Evolutionary conservation across 2,888 invertebrate species (phyloP).

Genomic region (Eupithecia abbreviata): DNA sequence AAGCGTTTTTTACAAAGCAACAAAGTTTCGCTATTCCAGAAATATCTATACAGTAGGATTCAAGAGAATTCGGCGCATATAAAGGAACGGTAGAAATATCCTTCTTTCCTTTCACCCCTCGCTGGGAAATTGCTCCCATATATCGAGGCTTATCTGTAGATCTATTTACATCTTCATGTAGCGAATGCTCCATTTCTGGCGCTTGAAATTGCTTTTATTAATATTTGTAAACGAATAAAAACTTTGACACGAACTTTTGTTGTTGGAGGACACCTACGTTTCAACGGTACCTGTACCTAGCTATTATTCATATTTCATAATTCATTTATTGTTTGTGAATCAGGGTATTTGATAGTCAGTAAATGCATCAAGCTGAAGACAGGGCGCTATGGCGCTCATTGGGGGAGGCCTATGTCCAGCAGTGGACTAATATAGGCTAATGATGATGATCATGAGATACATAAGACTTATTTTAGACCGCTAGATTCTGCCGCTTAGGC

Average conservation of each 20-base stretch:
- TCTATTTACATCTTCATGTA: slow-evolving; percentile 72
- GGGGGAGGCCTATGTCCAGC: too few species aligned
- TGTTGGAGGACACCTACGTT: not conserved
- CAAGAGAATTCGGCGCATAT: slow-evolving; percentile 62
- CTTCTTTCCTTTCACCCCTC: slow-evolving; percentile 71
- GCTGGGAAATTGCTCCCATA: slow-evolving; percentile 76
- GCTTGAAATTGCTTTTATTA: slow-evolving; percentile 17
- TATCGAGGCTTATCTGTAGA: slow-evolving; percentile 75
- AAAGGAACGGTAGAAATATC: slow-evolving; percentile 62
- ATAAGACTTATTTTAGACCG: too few species aligned
- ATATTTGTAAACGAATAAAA: not conserved
- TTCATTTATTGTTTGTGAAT: too few species aligned
- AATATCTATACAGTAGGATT: slow-evolving; percentile 8
- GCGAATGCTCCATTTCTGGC: slow-evolving; percentile 57
- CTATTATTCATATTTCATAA: not conserved
- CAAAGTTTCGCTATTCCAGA: not conserved
- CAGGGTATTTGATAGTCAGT: too few species aligned
- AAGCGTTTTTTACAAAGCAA: not conserved
- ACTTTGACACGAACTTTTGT: not conserved
- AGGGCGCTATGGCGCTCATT: too few species aligned
- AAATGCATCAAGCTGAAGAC: too few species aligned
- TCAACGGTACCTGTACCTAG: not conserved
- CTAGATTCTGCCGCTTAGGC: too few species aligned
- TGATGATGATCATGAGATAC: too few species aligned
- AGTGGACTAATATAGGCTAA: too few species aligned